These are phyloP conservation scores for Mus caroli DNA, from an alignment of 2,797 vertebrate species.

Conservation along the genomic window DNA sequence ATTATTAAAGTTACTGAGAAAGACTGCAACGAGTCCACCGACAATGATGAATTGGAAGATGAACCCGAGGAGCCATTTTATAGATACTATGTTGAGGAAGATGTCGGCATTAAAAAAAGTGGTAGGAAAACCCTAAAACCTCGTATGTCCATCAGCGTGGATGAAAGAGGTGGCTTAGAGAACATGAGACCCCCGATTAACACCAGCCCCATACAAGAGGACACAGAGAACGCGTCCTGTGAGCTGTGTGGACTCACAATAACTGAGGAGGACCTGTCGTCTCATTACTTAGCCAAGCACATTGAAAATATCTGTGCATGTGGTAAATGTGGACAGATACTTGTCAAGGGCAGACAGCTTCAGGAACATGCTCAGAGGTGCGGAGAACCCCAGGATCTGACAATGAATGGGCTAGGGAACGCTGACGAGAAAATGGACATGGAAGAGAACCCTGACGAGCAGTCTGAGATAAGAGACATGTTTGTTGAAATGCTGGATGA, in stretches of 20 bases:
- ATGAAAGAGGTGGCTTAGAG: slow-evolving; percentile 87
- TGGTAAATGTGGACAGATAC: slow-evolving; percentile 97
- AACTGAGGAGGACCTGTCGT: slow-evolving; percentile 94
- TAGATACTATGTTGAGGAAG: slow-evolving; percentile 89
- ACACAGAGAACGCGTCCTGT: slow-evolving; percentile 90
- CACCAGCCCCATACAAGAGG: slow-evolving; percentile 85
- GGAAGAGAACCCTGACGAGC: slow-evolving; percentile 91
- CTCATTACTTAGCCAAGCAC: slow-evolving; percentile 98
- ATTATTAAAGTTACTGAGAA: slow-evolving; percentile 93
- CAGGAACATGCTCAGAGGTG: slow-evolving; percentile 98
- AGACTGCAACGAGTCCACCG: slow-evolving; percentile 89
- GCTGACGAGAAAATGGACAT: slow-evolving; percentile 92
- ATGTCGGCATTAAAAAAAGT: slow-evolving; percentile 88
- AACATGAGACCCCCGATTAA: slow-evolving; percentile 85
- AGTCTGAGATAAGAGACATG: slow-evolving; percentile 91
- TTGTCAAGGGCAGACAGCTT: slow-evolving; percentile 97
- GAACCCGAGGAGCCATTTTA: slow-evolving; percentile 89
- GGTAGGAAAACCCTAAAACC: slow-evolving; percentile 88
- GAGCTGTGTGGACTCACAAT: slow-evolving; percentile 95
- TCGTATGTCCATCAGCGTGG: slow-evolving; percentile 86
- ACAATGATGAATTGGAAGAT: slow-evolving; percentile 89
- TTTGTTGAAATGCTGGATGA: slow-evolving; percentile 92
- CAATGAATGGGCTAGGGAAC: slow-evolving; percentile 92
- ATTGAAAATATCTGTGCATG: slow-evolving; percentile 98
- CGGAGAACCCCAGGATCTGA: slow-evolving; percentile 94